Percentiles rank a stretch among this genome's conserved stretches.
phyloP scores from a whole-genome alignment of 1,140 invertebrate genomes.

The Antheraea mylitta region DNA sequence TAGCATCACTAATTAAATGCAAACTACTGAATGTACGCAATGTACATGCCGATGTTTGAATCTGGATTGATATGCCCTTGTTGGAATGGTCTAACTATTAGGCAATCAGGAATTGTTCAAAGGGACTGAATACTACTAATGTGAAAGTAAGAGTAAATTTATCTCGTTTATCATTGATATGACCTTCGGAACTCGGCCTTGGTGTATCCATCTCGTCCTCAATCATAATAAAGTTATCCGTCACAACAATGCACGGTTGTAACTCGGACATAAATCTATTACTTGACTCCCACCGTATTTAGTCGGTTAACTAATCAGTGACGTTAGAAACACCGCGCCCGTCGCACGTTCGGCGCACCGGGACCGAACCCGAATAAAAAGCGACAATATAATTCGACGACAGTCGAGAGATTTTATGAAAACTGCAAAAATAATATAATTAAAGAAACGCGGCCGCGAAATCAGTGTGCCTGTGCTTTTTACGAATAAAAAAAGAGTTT shows the following conservation, averaged over 20 bases:
- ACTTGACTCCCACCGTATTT: slow-evolving; percentile 2
- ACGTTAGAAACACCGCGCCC: slow-evolving; percentile 2
- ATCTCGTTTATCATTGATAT: neutral
- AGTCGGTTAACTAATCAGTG: slow-evolving; percentile 6
- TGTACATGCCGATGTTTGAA: neutral
- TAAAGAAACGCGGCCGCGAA: neutral
- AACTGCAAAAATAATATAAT: neutral
- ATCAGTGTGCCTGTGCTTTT: neutral
- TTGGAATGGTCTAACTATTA: no score
- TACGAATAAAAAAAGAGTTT: neutral
- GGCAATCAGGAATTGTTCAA: no score
- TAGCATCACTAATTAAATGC: neutral
- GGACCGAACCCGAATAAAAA: neutral
- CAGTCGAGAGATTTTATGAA: neutral
- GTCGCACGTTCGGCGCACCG: neutral
- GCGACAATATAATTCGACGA: neutral
- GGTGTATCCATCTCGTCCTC: neutral
- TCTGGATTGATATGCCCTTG: no score
- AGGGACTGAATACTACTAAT: no score
- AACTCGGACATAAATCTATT: neutral
- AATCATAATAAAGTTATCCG: neutral
- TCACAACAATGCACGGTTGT: neutral
- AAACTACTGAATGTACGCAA: neutral
- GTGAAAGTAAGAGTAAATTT: no score
- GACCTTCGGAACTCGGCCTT: neutral